Evolutionary conservation across 2,797 vertebrate species (phyloP), one percentile per base, ranked within the genome.

Genomic region (Erethizon dorsatum): DNA sequence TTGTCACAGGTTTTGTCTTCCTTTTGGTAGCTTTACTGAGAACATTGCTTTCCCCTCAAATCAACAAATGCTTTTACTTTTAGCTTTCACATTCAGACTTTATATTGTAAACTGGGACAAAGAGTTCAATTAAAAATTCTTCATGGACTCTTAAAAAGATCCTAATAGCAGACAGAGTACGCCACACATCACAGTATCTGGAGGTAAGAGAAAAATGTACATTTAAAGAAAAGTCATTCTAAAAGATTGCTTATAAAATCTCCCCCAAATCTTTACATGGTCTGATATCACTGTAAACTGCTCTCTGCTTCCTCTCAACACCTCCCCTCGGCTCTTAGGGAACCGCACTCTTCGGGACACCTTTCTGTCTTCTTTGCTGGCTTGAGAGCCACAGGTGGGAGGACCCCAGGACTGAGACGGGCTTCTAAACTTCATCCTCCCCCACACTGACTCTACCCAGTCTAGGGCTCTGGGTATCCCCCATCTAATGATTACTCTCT

Each of bases 1-100:
- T 88, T 63, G 47, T 7, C 13, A 71, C 31, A 82, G 31, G 63
- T 83, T 73, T 94, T 77, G 47, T 45, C 33, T 93, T 63, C 52
- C 83, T 95, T 79, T 61, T 45, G n/a, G 79, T 37, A 92, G 56
- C 45, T 63, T 92, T 95, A 24, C 67, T 80, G 65, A 91, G 47
- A 87, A 71, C 67, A 9, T 56, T 90, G 86, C 86, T 47, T 67
- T 69, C 67, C 37, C 73, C 71, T 73, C 71, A 90, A 90, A 92
- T 90, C 50, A 89, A 95, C 56, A 86, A 57, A 65, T 71, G 15
- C 7, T 31, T 92, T 73, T 80, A 69, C 50, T 92, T 95, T 82
- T 28, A 37, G 56, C 59, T 90, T 73, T 86, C 73, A 89, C 9
- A 59, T 92, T 90, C 45, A 94, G 33, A 59, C 47, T 83, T 91